Percentiles rank a stretch among this genome's conserved stretches.
Conservation (phyloP, 2,113 vertebrate genomes). For the Crocuta crocuta region DNA sequence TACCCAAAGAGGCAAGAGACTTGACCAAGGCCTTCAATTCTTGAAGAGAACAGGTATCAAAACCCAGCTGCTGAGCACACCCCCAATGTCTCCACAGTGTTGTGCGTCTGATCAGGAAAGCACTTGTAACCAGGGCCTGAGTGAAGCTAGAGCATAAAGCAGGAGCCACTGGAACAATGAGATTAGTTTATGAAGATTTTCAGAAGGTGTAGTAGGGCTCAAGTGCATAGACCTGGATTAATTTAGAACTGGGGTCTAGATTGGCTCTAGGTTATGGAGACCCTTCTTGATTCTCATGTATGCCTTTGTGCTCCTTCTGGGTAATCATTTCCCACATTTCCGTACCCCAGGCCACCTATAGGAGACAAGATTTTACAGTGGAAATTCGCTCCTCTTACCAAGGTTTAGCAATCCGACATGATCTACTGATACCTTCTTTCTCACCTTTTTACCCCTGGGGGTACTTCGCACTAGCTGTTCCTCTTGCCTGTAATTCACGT, state of each 20-base stretch:
- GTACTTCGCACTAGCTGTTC: not conserved
- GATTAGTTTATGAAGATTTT: not conserved
- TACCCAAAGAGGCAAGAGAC: not conserved
- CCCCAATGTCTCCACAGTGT: not conserved
- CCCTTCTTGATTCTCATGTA: not conserved
- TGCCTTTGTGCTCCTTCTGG: not conserved
- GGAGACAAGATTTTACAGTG: not conserved
- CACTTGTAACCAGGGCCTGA: not conserved
- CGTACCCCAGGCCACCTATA: not conserved
- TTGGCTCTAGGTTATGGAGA: not conserved
- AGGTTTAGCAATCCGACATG: not conserved
- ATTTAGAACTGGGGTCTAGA: not conserved
- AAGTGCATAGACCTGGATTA: not conserved
- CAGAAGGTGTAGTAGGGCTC: not conserved
- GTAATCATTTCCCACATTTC: not conserved
- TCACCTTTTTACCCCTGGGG: not conserved
- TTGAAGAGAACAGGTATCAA: not conserved
- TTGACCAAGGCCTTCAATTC: not conserved
- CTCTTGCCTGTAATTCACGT: not conserved
- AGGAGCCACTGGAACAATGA: not conserved
- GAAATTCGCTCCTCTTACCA: not conserved
- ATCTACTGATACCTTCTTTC: not conserved
- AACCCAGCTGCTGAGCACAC: not conserved
- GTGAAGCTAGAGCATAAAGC: not conserved
- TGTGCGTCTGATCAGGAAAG: not conserved